phyloP scores from a whole-genome alignment of 2,888 invertebrate species.

The Andrena bicolor region DNA sequence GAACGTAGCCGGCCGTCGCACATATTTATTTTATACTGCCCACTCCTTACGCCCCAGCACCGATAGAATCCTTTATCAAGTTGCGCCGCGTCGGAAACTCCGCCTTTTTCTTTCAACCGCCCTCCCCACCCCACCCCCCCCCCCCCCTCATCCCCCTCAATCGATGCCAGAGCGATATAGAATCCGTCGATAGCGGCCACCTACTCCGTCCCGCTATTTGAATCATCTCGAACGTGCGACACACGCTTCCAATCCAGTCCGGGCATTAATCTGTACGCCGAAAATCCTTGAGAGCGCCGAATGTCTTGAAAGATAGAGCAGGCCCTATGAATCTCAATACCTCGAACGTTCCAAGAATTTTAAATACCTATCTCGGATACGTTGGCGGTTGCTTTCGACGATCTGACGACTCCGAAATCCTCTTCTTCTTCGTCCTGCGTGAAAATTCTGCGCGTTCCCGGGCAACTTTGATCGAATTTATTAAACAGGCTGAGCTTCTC shows the following conservation, averaged over 20 bases:
- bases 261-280: too few relatives aligned
- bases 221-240: not conserved
- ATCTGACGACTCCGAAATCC: too few relatives aligned
- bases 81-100: constrained; percentile 64
- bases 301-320: too few relatives aligned
- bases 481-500: not conserved
- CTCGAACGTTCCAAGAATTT: too few relatives aligned
- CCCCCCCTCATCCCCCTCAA: constrained; percentile 11
- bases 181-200: constrained; percentile 10
- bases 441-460: not conserved
- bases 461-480: not conserved
- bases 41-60: constrained; percentile 65
- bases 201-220: not conserved
- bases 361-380: too few relatives aligned
- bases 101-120: constrained; percentile 66
- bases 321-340: too few relatives aligned
- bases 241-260: too few relatives aligned
- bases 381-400: too few relatives aligned
- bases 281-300: too few relatives aligned
- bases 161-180: constrained; percentile 55
- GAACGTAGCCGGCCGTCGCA: constrained; percentile 60
- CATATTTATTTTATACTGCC: constrained; percentile 79
- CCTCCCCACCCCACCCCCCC: too few relatives aligned
- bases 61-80: constrained; percentile 75
- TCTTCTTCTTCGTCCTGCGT: too few relatives aligned